A percentile compares a stretch with the other conserved stretches of the same genome.
Evolutionary conservation across 2,888 invertebrate species (phyloP).

Genomic region (Standfussiana lucernea): DNA sequence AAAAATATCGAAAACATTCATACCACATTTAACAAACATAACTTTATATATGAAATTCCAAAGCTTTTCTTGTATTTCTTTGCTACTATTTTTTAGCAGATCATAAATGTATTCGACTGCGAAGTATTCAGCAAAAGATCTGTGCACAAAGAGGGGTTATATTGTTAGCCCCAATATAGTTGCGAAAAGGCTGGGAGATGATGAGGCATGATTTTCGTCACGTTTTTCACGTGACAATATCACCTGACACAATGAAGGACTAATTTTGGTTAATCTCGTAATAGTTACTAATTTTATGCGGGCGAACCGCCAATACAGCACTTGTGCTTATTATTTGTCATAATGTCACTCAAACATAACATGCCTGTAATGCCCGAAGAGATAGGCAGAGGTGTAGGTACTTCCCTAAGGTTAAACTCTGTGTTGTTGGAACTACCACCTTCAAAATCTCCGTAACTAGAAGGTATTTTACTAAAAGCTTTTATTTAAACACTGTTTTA

Average conservation of each 20-base stretch:
- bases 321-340: slow-evolving; percentile 40
- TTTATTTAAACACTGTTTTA: too few relatives aligned
- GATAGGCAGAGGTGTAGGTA: too few relatives aligned
- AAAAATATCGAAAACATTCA: slow-evolving; percentile 9
- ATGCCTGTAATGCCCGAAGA: background rate
- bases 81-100: background rate
- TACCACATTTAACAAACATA: background rate
- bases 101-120: slow-evolving; percentile 19
- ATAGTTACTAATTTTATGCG: slow-evolving; percentile 24
- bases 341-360: slow-evolving; percentile 8
- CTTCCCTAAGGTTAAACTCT: too few relatives aligned
- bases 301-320: slow-evolving; percentile 50
- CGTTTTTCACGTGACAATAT: background rate
- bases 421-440: too few relatives aligned
- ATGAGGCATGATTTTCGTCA: background rate
- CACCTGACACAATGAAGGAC: slow-evolving; percentile 14
- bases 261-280: slow-evolving; percentile 31
- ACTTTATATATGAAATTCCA: slow-evolving; percentile 11
- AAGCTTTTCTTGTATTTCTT: slow-evolving; percentile 1
- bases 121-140: slow-evolving; percentile 24
- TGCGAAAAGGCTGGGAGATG: too few relatives aligned
- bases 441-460: too few relatives aligned
- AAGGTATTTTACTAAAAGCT: too few relatives aligned
- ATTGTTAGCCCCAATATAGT: too few relatives aligned
- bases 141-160: slow-evolving; percentile 28